phyloP scores from a whole-genome alignment of 2,797 vertebrate genomes.

The Microhierax caerulescens region DNA sequence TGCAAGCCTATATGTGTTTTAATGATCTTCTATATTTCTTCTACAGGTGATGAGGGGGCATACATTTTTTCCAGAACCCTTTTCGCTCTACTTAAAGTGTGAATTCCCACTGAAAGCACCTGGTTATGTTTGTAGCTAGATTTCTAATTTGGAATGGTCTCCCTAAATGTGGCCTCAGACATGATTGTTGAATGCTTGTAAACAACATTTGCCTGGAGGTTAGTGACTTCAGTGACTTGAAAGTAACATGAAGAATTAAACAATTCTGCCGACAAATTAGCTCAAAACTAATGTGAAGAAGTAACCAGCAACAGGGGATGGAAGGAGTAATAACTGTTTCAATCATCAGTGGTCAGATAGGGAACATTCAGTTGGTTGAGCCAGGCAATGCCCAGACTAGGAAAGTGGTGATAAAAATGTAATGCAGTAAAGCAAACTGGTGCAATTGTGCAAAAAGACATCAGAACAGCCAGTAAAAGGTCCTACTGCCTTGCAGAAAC shows the following conservation, averaged over 20 bases:
- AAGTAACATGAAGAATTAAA: not conserved
- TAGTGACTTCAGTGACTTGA: not conserved
- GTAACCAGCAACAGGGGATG: fast-evolving
- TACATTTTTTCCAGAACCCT: not conserved
- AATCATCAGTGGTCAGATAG: not conserved
- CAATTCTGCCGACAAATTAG: not conserved
- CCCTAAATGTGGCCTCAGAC: not conserved
- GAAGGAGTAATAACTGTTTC: not conserved
- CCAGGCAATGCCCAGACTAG: not conserved
- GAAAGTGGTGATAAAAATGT: not conserved
- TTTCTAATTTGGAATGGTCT: not conserved
- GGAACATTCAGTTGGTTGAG: not conserved
- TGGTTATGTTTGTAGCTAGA: not conserved
- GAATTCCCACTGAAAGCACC: not conserved
- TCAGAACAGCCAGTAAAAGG: not conserved
- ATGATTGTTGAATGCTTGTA: not conserved
- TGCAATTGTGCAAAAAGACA: not conserved
- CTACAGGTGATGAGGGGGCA: not conserved
- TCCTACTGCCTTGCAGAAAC: not conserved
- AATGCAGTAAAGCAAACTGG: not conserved
- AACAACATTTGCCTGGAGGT: not conserved
- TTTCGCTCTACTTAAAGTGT: not conserved
- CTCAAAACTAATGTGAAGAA: not conserved
- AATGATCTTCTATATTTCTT: not conserved
- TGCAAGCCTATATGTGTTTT: not conserved